phyloP scores from a whole-genome alignment of 2,113 vertebrate genomes.

The Pterophyllum scalare region DNA sequence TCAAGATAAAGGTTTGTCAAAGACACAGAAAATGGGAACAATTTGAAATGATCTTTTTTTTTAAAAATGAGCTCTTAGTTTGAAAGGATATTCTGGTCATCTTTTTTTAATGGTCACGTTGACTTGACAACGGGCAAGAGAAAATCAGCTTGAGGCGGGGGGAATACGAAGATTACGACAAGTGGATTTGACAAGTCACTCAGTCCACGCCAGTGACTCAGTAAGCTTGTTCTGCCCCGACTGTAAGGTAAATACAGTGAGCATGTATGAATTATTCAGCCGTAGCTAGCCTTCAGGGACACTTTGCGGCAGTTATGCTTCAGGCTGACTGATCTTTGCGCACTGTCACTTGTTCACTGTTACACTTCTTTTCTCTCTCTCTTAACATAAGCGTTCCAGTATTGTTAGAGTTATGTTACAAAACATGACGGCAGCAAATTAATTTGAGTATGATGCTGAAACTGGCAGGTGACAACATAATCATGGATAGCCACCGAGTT shows the following conservation, averaged over 20 bases:
- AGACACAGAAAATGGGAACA: background rate
- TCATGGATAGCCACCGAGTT: constrained; percentile 34
- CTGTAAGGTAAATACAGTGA: background rate
- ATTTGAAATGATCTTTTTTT: background rate
- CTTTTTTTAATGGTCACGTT: fast-evolving
- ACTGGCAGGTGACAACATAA: constrained; percentile 41
- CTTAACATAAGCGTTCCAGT: background rate
- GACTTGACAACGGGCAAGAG: background rate
- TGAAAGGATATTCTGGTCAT: constrained; percentile 19
- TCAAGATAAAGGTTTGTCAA: too few species aligned
- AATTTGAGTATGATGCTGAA: background rate
- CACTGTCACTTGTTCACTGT: constrained; percentile 46
- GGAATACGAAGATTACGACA: constrained; percentile 61
- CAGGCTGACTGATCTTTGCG: constrained; percentile 41
- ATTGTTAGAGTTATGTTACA: too few species aligned
- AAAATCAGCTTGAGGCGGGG: constrained; percentile 4
- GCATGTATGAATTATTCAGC: background rate
- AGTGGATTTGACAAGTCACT: constrained; percentile 56
- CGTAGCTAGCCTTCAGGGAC: background rate
- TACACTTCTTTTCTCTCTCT: background rate
- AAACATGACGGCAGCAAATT: background rate
- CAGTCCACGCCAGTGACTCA: background rate
- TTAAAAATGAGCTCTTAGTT: constrained; percentile 2
- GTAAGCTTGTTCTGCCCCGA: background rate
- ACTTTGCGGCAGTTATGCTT: constrained; percentile 6